Percentiles rank a stretch among this genome's conserved stretches.
phyloP scores from a whole-genome alignment of 2,113 vertebrate species.

The Phodopus roborovskii region DNA sequence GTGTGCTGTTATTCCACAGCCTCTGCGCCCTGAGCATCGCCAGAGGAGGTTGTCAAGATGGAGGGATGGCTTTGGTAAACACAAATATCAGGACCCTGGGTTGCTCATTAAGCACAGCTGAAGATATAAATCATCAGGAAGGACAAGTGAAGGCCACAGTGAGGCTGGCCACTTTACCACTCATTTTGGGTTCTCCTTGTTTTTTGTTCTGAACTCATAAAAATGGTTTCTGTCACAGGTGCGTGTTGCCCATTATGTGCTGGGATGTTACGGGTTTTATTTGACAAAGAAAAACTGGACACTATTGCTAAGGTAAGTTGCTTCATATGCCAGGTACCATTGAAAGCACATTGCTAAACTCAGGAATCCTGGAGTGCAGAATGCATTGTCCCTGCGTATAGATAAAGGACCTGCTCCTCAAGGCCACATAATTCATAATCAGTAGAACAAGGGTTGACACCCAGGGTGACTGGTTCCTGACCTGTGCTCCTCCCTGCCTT shows the following conservation, averaged over 20 bases:
- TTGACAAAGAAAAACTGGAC: slow-evolving; percentile 95
- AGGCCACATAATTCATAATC: background rate
- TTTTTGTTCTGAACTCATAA: slow-evolving; percentile 50
- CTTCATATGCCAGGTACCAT: background rate
- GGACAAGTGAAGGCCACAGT: background rate
- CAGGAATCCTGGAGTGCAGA: background rate
- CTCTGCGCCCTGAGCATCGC: background rate
- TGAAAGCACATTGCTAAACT: slow-evolving; percentile 21
- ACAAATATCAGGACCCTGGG: background rate
- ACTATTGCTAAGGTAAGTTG: slow-evolving; percentile 93
- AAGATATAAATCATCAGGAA: background rate
- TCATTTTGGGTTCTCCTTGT: background rate
- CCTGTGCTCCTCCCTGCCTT: background rate
- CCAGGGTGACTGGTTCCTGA: background rate
- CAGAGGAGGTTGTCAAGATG: background rate
- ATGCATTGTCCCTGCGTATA: background rate
- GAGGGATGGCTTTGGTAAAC: background rate
- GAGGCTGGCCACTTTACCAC: background rate
- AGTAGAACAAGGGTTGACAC: background rate
- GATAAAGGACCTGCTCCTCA: background rate
- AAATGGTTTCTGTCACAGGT: slow-evolving; percentile 85
- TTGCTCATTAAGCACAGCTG: background rate
- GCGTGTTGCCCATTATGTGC: slow-evolving; percentile 98
- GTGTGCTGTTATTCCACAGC: background rate
- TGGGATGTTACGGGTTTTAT: slow-evolving; percentile 95